A percentile compares a stretch with the other conserved stretches of the same genome.
Evolutionary conservation across 2,797 vertebrate genomes (phyloP).

Genomic region (Octomys mimax): DNA sequence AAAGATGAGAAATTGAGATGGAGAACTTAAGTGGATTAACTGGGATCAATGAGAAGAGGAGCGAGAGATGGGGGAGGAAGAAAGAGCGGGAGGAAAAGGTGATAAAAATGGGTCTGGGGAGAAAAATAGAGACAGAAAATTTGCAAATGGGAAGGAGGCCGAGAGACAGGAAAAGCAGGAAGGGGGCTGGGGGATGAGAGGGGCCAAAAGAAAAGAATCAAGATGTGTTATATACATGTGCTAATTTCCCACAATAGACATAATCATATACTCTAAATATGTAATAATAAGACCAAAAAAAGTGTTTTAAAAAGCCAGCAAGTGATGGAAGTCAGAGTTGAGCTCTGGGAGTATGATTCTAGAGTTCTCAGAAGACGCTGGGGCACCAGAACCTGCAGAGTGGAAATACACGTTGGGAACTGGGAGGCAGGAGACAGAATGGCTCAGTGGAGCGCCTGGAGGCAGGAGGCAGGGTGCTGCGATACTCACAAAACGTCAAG

Average conservation of each 20-base stretch:
- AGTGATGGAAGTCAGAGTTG: neutral
- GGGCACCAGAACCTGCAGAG: neutral
- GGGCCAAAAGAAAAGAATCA: neutral
- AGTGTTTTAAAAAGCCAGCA: neutral
- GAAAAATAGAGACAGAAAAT: neutral
- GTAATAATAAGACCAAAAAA: neutral
- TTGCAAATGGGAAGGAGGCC: neutral
- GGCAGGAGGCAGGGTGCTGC: neutral
- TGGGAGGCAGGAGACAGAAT: neutral
- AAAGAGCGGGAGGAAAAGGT: neutral
- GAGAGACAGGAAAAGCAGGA: neutral
- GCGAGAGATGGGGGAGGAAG: neutral
- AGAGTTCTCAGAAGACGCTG: neutral
- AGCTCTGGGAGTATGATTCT: neutral
- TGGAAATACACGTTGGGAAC: neutral
- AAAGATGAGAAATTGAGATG: constrained; percentile 41
- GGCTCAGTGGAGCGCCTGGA: neutral
- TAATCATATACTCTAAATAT: neutral
- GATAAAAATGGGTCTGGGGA: neutral
- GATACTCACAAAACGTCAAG: neutral
- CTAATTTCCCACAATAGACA: neutral
- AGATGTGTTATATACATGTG: neutral
- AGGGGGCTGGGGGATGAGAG: neutral
- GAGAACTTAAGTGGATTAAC: neutral
- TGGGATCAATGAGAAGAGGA: neutral